Evolutionary conservation across 2,113 vertebrate genomes (phyloP).

Genomic region (Perca flavescens): DNA sequence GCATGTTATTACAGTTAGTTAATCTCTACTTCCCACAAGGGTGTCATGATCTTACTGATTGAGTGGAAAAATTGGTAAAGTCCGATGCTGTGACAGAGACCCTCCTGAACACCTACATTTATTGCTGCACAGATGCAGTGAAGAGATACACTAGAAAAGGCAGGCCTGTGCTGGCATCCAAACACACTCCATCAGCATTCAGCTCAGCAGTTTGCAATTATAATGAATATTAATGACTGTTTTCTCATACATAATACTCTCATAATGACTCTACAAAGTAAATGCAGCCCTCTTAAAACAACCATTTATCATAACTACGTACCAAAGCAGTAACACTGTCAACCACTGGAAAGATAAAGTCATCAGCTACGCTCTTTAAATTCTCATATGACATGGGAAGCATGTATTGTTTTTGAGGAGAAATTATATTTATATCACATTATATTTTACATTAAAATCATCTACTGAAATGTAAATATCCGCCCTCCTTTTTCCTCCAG

Average conservation of each 20-base stretch:
- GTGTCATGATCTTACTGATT: constrained; percentile 26
- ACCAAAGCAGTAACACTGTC: constrained; percentile 76
- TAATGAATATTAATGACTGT: constrained; percentile 87
- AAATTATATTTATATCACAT: constrained; percentile 15
- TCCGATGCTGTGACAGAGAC: constrained; percentile 46
- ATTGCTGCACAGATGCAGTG: constrained; percentile 55
- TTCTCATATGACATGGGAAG: constrained; percentile 43
- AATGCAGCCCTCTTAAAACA: constrained; percentile 82
- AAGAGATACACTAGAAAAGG: constrained; percentile 63
- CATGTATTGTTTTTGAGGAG: constrained; percentile 33
- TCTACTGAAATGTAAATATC: neutral
- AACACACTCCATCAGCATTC: constrained; percentile 80
- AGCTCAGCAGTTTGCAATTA: constrained; percentile 81
- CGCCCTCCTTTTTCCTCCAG: neutral
- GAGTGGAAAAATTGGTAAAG: constrained; percentile 40
- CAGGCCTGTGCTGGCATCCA: constrained; percentile 51
- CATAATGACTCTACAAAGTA: constrained; percentile 85
- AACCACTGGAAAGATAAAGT: constrained; percentile 68
- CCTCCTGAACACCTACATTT: constrained; percentile 61
- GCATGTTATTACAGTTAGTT: constrained; percentile 24
- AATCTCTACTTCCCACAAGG: constrained; percentile 35
- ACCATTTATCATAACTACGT: constrained; percentile 84
- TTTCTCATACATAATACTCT: constrained; percentile 85
- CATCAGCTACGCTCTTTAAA: constrained; percentile 70
- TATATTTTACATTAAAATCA: constrained; percentile 20